Base-by-base conservation (phyloP, 2,113 vertebrate species). In the Cacatua alba region DNA sequence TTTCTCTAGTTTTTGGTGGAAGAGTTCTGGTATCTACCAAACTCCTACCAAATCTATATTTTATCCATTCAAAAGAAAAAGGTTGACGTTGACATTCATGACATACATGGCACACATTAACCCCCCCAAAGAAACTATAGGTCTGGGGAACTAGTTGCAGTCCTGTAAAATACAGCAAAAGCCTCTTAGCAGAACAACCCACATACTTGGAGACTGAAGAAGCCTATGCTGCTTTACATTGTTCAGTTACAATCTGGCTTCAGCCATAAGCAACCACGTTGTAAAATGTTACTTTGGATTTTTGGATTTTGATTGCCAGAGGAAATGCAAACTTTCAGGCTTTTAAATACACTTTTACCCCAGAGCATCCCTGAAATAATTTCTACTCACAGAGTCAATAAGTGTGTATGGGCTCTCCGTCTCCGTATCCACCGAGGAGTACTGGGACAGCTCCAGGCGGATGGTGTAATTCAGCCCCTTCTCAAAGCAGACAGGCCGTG, bases 381-480 rank as follows among this genome's bases (percentile, higher is more conserved):
- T 77, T 57, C n/a, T 90, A 97, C 98, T 98, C 95, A 99, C 99
- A 18, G 99, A 99, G 93, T 99, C 99, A 20, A 99, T 99, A 29
- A 99, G 98, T 0, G 98, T 99, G 96, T 99, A 99, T 0, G 99
- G 99, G 51, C 97, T 99, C 94, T 99, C 99, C 64, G 98, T 96
- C 3, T 98, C 98, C 0, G 97, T 99, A 44, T 98, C 96, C 4
- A 97, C 97, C 0, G 98, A 96, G 2, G 99, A 99, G 96, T 99
- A 99, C 57, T 98, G 98, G 7, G 99, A 90, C 87, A 99, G 98
- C 77, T 99, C 99, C 88, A 99, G 94, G 52, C 98, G 98, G 90
- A 99, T 96, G 0, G 99, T 99, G 97, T 99, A 99, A 96, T 99
- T 99, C 94, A 99, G 96, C 10, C 98, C 98, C 11, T 98, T 98